phyloP scores from a whole-genome alignment of 2,113 vertebrate genomes.

The Forbesichthys agassizii region DNA sequence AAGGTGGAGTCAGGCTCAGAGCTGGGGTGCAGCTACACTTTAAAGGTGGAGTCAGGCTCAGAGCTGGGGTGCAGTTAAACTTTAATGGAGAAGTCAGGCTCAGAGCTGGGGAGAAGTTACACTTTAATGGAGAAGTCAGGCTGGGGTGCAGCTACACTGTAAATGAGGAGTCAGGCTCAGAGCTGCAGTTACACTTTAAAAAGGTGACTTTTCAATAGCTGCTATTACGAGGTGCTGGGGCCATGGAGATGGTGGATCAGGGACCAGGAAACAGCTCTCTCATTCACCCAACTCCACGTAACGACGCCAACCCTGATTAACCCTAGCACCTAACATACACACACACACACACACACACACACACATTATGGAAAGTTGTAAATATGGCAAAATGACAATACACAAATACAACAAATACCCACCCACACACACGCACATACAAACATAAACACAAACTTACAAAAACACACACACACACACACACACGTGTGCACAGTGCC shows the following conservation, averaged over 20 bases:
- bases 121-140: too few relatives aligned
- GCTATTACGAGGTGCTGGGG: too few relatives aligned
- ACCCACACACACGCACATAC: constrained; percentile 20
- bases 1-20: too few relatives aligned
- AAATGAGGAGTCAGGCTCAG: too few relatives aligned
- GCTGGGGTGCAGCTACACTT: too few relatives aligned
- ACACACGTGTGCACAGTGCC: neutral
- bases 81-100: too few relatives aligned
- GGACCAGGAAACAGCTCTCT: constrained; percentile 61
- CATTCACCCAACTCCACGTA: constrained; percentile 51
- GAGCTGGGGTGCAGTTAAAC: too few relatives aligned
- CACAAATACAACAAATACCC: constrained; percentile 12
- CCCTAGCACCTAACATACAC: neutral
- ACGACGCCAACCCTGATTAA: constrained; percentile 10
- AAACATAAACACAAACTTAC: neutral
- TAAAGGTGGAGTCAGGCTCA: too few relatives aligned
- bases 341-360: constrained; percentile 22
- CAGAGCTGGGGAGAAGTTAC: too few relatives aligned
- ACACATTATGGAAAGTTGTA: neutral
- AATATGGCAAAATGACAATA: neutral
- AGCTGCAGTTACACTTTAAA: too few relatives aligned
- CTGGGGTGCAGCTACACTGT: too few relatives aligned
- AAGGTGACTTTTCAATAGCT: too few relatives aligned
- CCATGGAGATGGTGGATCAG: constrained; percentile 54
- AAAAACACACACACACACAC: neutral